phyloP scores from a whole-genome alignment of 2,888 invertebrate species.

The Noctua janthe region DNA sequence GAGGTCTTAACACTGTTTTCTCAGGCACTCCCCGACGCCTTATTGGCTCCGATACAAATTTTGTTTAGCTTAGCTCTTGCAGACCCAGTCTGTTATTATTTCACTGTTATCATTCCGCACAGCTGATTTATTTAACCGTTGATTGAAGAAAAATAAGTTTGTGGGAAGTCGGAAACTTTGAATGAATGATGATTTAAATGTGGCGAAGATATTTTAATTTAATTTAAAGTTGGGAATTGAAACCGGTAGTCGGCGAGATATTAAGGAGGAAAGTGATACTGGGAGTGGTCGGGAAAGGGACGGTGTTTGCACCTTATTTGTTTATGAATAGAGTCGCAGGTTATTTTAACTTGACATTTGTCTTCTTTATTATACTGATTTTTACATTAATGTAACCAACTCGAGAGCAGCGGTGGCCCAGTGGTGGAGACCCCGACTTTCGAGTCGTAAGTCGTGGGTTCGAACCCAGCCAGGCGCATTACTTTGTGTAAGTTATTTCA shows the following conservation, averaged over 20 bases:
- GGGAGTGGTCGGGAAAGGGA: not conserved
- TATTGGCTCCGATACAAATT: conserved; percentile 76
- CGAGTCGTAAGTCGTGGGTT: too few relatives aligned
- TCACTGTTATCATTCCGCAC: conserved; percentile 40
- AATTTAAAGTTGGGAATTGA: conserved; percentile 50
- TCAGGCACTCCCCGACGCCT: conserved; percentile 74
- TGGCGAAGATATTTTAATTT: conserved; percentile 25
- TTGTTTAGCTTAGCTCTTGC: conserved; percentile 71
- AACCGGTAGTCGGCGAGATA: not conserved
- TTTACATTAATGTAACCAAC: not conserved
- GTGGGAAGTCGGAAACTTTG: conserved; percentile 30
- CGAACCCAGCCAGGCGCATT: too few relatives aligned
- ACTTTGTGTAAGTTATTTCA: too few relatives aligned
- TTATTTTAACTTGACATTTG: not conserved
- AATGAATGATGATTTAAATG: conserved; percentile 33
- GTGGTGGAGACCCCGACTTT: too few relatives aligned
- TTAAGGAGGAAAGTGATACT: not conserved
- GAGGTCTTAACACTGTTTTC: conserved; percentile 78
- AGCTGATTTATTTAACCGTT: conserved; percentile 50
- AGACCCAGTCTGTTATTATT: conserved; percentile 40
- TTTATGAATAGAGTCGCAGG: not conserved
- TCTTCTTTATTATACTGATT: not conserved
- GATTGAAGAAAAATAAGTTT: conserved; percentile 54
- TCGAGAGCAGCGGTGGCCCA: too few relatives aligned
- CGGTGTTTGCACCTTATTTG: not conserved